Evolutionary conservation across 2,113 vertebrate species (phyloP).

Genomic region (Rhea americana): DNA sequence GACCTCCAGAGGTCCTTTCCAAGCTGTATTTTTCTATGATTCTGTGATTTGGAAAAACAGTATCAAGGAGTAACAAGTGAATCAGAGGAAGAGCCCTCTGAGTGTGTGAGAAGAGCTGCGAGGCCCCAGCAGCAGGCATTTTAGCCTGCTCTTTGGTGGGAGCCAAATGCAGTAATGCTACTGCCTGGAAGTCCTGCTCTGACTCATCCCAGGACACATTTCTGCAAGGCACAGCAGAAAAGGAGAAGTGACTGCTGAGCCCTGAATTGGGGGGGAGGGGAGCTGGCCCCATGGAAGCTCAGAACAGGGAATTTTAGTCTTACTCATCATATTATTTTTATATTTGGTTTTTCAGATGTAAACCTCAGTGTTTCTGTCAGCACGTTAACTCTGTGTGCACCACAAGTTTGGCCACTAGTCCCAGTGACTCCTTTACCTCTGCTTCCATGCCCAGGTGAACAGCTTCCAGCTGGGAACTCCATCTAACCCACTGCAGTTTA

Average conservation of each 20-base stretch:
- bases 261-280: slow-evolving; percentile 7
- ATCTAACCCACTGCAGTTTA: background rate
- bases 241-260: slow-evolving; percentile 69
- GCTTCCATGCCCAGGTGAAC: background rate
- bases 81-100: background rate
- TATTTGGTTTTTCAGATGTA: slow-evolving; percentile 71
- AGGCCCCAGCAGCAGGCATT: background rate
- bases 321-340: slow-evolving; percentile 80
- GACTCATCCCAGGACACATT: slow-evolving; percentile 72
- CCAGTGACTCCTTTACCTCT: background rate
- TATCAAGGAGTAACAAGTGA: background rate
- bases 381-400: slow-evolving; percentile 62
- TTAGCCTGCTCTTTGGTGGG: slow-evolving; percentile 20
- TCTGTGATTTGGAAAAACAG: background rate
- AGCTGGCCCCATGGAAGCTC: slow-evolving; percentile 67
- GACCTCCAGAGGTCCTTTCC: background rate
- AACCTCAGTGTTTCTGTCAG: slow-evolving; percentile 66
- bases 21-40: background rate
- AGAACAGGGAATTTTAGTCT: slow-evolving; percentile 80
- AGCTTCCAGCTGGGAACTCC: background rate
- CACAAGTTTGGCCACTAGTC: background rate
- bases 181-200: slow-evolving; percentile 64
- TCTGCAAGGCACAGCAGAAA: slow-evolving; percentile 71
- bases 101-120: background rate
- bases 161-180: background rate